Evolutionary conservation across 1,140 invertebrate genomes (phyloP).

Genomic region (Sinonovacula constricta): DNA sequence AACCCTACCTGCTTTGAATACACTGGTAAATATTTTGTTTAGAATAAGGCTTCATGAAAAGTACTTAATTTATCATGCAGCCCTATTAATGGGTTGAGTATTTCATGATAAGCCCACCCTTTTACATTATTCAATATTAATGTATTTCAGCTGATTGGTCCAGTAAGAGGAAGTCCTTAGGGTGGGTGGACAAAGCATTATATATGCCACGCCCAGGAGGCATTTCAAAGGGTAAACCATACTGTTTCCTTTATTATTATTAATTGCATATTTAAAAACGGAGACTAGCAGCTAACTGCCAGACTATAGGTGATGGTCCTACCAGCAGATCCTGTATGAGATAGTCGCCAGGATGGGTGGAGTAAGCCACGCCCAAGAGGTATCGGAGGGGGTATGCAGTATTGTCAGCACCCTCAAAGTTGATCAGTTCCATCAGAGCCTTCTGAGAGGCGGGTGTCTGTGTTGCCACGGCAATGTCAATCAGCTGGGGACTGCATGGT

Average conservation of each 20-base stretch:
- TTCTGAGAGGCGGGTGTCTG: constrained; percentile 71
- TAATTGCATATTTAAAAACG: no score
- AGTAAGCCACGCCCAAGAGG: constrained; percentile 71
- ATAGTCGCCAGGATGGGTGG: constrained; percentile 73
- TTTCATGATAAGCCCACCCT: no score
- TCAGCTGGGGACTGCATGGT: constrained; percentile 70
- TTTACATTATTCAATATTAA: no score
- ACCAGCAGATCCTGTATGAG: constrained; percentile 73
- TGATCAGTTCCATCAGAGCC: constrained; percentile 72
- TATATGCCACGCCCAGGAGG: constrained; percentile 71
- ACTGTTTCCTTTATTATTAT: constrained; percentile 61
- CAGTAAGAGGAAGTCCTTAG: constrained; percentile 67
- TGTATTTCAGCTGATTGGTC: no score
- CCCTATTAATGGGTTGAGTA: no score
- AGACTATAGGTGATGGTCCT: background rate
- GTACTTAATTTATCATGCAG: no score
- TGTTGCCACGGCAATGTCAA: constrained; percentile 75
- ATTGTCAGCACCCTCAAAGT: constrained; percentile 69
- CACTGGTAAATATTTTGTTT: no score
- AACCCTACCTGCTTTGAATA: no score
- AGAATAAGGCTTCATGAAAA: no score
- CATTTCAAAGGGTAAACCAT: constrained; percentile 70
- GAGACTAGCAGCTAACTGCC: no score
- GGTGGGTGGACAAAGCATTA: no score
- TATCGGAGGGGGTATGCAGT: constrained; percentile 70